Evolutionary conservation across 2,797 vertebrate species (phyloP).

Genomic region (Eospalax fontanierii): DNA sequence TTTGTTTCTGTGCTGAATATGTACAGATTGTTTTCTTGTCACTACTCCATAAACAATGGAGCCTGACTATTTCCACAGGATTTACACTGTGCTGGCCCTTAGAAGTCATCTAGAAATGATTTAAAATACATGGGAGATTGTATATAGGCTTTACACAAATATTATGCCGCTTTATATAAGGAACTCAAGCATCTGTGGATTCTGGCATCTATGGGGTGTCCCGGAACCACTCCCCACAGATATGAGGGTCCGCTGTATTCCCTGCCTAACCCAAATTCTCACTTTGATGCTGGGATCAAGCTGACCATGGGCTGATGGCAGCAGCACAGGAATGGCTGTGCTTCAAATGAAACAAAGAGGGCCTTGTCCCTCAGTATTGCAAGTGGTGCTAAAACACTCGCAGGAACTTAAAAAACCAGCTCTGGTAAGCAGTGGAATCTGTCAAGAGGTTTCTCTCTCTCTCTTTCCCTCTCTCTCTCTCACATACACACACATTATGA

Average conservation of each 20-base stretch:
- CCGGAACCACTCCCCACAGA: not conserved
- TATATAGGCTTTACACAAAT: not conserved
- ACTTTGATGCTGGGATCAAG: constrained; percentile 58
- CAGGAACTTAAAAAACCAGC: constrained; percentile 35
- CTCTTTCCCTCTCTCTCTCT: constrained; percentile 34
- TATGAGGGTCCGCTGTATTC: not conserved
- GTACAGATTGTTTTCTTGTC: not conserved
- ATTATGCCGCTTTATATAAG: not conserved
- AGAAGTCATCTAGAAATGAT: not conserved
- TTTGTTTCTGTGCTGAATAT: not conserved
- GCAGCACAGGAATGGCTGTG: constrained; percentile 32
- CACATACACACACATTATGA: constrained; percentile 79
- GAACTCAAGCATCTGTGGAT: not conserved
- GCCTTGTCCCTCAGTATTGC: constrained; percentile 77
- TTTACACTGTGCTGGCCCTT: not conserved
- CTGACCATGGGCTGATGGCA: constrained; percentile 11
- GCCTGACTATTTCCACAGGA: not conserved
- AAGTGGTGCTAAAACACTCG: constrained; percentile 75
- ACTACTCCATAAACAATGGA: too few species aligned
- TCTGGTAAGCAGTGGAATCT: constrained; percentile 76
- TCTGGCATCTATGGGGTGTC: not conserved
- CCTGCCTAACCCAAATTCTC: not conserved
- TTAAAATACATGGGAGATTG: not conserved
- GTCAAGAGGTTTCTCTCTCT: constrained; percentile 46
- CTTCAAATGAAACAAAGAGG: constrained; percentile 75